Evolutionary conservation across 1,140 invertebrate genomes (phyloP).

Genomic region (Arion vulgaris): DNA sequence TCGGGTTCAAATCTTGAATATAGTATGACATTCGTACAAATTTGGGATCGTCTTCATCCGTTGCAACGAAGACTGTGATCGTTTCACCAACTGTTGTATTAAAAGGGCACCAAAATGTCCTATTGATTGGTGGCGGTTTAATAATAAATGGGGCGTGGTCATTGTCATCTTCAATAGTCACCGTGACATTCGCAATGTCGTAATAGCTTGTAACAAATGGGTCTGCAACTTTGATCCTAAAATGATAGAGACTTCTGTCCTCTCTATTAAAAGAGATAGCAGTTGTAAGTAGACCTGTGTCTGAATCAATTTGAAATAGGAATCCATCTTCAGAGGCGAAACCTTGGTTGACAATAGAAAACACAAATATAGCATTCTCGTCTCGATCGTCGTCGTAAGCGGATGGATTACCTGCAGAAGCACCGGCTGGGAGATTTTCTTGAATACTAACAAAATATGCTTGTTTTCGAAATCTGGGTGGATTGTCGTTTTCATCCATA

Average conservation of each 20-base stretch:
- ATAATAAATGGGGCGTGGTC: constrained; percentile 86
- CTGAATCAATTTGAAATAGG: constrained; percentile 77
- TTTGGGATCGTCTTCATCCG: constrained; percentile 55
- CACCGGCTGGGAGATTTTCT: constrained; percentile 83
- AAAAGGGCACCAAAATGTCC: constrained; percentile 51
- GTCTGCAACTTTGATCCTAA: constrained; percentile 81
- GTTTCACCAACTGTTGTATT: constrained; percentile 48
- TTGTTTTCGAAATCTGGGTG: constrained; percentile 54
- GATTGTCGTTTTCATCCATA: constrained; percentile 79
- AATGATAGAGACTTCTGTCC: constrained; percentile 80
- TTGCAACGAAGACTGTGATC: constrained; percentile 51
- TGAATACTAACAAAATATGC: constrained; percentile 71
- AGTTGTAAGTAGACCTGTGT: constrained; percentile 74
- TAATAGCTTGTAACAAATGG: constrained; percentile 77
- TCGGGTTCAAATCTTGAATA: constrained; percentile 73
- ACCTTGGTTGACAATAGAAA: constrained; percentile 76
- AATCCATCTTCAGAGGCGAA: constrained; percentile 18
- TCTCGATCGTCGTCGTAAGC: constrained; percentile 92
- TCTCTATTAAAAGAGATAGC: constrained; percentile 88
- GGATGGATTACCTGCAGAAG: constrained; percentile 84
- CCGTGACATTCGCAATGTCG: constrained; percentile 74
- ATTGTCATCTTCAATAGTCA: constrained; percentile 82
- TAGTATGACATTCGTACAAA: constrained; percentile 53
- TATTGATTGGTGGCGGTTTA: constrained; percentile 55
- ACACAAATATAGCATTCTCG: constrained; percentile 87